These are phyloP conservation scores for Sinocyclocheilus rhinocerous DNA, from an alignment of 2,113 vertebrate species.

Conservation along the genomic window DNA sequence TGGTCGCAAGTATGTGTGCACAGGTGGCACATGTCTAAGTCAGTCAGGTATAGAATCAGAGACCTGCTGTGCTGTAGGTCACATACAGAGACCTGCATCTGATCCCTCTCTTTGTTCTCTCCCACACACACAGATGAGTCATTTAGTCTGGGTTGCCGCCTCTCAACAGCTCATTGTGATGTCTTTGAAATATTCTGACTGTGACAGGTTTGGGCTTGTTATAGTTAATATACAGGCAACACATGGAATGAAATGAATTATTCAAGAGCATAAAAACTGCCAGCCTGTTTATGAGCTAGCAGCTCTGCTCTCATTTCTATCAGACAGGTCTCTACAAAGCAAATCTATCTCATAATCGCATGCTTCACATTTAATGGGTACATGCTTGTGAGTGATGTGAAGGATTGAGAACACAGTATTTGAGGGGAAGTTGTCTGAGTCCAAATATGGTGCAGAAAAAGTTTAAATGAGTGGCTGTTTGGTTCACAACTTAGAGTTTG, in stretches of 20 bases:
- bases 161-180: constrained; percentile 30
- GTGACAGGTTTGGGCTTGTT: constrained; percentile 52
- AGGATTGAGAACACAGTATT: constrained; percentile 22
- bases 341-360: constrained; percentile 41
- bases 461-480: constrained; percentile 26
- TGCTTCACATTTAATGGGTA: constrained; percentile 27
- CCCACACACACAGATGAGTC: constrained; percentile 37
- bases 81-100: constrained; percentile 44
- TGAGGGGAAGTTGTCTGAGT: constrained; percentile 21
- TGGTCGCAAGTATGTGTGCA: constrained; percentile 23
- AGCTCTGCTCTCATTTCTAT: constrained; percentile 42
- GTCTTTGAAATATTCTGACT: constrained; percentile 31
- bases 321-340: constrained; percentile 40
- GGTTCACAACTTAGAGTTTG: neutral
- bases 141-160: constrained; percentile 32
- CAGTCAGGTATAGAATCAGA: constrained; percentile 28
- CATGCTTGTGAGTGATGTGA: constrained; percentile 11
- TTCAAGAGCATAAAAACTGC: constrained; percentile 42
- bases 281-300: constrained; percentile 43
- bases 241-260: constrained; percentile 56
- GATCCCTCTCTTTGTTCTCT: constrained; percentile 20
- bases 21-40: constrained; percentile 35
- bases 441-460: neutral
- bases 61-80: constrained; percentile 37
- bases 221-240: constrained; percentile 47